Base-by-base conservation (phyloP, 2,797 vertebrate genomes). In the Sebastes matsubarae region DNA sequence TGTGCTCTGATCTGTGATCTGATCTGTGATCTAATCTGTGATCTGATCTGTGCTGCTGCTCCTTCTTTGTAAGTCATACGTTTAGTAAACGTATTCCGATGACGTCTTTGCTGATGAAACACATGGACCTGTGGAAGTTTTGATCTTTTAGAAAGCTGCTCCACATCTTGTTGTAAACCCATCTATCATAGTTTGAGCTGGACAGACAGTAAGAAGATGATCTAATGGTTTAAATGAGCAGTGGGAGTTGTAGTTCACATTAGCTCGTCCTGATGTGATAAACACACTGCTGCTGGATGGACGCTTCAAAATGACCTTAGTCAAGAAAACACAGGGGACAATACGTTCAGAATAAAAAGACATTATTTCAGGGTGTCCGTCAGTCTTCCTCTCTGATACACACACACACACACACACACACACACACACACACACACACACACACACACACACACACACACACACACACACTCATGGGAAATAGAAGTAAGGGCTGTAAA, bases 401-500 rank as follows among this genome's bases (percentile, higher is more conserved):
- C 13, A 52, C 13, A 3, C n/a, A 25, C 54, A 13, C 29, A 24
- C 20, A 29, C 16, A 34, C 13, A 34, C 6, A 6, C 55, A 14
- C 29, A 24, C 27, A 18, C 32, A 6, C 14, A 34, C 27, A 3
- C n/a, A 14, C 54, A 25, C 29, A 24, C 20, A 14, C 18, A 52
- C 14, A 54, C 13, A 6, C 55, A 0, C 29, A 18, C 27, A 30
- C 32, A 10, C 14, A 20, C 27, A 25, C 10, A 46, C 36, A 68
- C 14, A 61, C 8, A 4, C 11, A n/a, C 50, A 36, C 70, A 68
- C 13, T 25, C n/a, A 68, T 22, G 38, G 69, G 61, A 82, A 68
- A 74, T 68, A 16, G n/a, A 60, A 22, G 57, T 80, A 65, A 32
- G 36, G 50, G n/a, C 78, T 63, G 18, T 70, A 73, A 82, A 81